phyloP scores from a whole-genome alignment of 1,140 invertebrate genomes.

The Berghia stephanieae region DNA sequence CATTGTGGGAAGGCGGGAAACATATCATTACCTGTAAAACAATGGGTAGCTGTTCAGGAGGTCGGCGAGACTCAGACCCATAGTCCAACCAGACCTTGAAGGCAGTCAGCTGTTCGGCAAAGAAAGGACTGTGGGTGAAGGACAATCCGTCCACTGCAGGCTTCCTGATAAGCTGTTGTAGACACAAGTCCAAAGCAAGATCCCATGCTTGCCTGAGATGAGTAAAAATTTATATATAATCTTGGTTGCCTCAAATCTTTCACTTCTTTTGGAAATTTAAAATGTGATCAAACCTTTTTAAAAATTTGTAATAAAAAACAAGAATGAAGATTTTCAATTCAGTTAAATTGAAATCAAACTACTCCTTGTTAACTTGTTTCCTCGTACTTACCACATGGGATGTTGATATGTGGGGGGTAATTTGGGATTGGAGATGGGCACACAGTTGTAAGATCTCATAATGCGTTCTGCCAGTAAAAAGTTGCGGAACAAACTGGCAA shows the following conservation, averaged over 20 bases:
- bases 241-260: too few relatives aligned
- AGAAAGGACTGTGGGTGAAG: constrained; percentile 80
- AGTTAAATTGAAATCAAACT: neutral
- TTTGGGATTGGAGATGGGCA: constrained; percentile 88
- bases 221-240: neutral
- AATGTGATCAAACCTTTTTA: neutral
- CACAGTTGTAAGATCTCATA: constrained; percentile 95
- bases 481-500: constrained; percentile 97
- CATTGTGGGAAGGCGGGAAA: neutral
- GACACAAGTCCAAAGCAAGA: constrained; percentile 90
- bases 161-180: constrained; percentile 78
- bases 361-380: too few relatives aligned
- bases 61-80: constrained; percentile 79
- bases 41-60: constrained; percentile 97
- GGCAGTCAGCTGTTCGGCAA: constrained; percentile 98
- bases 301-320: neutral
- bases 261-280: too few relatives aligned
- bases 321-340: neutral
- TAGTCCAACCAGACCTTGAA: constrained; percentile 94
- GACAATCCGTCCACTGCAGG: constrained; percentile 71
- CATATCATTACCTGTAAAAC: constrained; percentile 80
- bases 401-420: constrained; percentile 84
- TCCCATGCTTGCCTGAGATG: constrained; percentile 96
- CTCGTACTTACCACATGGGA: constrained; percentile 74
- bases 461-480: constrained; percentile 96